Conservation (phyloP, 2,888 invertebrate species). For the Caradrina kadenii region DNA sequence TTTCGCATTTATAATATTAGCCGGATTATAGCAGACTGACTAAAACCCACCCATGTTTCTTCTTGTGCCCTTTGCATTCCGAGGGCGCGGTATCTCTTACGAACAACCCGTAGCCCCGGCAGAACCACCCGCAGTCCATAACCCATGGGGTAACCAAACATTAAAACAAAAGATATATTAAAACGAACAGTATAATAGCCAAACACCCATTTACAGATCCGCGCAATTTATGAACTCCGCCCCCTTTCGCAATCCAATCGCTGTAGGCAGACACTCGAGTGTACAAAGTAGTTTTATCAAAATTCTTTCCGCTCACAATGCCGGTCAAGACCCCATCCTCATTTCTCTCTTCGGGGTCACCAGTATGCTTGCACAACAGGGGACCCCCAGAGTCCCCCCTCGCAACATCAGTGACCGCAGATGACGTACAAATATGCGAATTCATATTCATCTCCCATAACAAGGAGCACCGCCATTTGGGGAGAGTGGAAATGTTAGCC, state of each 20-base stretch:
- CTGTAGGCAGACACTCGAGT: slow-evolving; percentile 67
- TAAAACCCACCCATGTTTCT: no score
- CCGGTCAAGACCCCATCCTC: slow-evolving; percentile 74
- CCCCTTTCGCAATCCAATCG: slow-evolving; percentile 70
- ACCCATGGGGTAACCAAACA: slow-evolving; percentile 1
- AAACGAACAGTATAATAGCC: slow-evolving; percentile 68
- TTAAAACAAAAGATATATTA: slow-evolving; percentile 75
- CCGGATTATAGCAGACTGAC: no score
- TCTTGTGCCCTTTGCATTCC: no score
- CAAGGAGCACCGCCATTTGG: slow-evolving; percentile 68
- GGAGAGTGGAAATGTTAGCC: slow-evolving; percentile 70
- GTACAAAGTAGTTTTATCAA: slow-evolving; percentile 74
- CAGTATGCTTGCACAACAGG: slow-evolving; percentile 71
- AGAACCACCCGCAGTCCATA: no score
- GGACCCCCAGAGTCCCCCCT: slow-evolving; percentile 83
- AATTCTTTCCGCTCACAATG: slow-evolving; percentile 81
- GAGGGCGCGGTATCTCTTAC: no score
- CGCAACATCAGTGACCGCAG: slow-evolving; percentile 54
- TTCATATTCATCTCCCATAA: slow-evolving; percentile 78
- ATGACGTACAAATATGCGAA: slow-evolving; percentile 55
- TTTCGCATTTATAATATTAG: no score
- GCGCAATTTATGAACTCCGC: slow-evolving; percentile 27
- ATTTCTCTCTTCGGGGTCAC: slow-evolving; percentile 64
- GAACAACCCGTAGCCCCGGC: no score
- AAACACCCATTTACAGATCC: slow-evolving; percentile 43